These are phyloP conservation scores for Amphipoea lucens DNA, from an alignment of 2,888 invertebrate genomes.

Conservation along the genomic window DNA sequence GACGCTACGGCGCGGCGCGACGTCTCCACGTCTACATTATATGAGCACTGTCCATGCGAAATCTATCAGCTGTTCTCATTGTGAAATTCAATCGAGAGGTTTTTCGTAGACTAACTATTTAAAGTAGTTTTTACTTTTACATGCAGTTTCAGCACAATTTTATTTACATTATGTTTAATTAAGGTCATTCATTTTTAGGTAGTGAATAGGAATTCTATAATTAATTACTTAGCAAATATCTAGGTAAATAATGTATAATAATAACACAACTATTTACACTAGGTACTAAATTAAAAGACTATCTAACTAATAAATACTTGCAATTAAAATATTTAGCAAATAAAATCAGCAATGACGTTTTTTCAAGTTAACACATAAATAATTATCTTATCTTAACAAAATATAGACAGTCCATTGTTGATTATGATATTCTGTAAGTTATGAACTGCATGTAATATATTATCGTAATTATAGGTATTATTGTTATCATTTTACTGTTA, in stretches of 20 bases:
- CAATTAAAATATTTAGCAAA: background rate
- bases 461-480: too few species aligned
- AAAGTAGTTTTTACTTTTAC: constrained; percentile 17
- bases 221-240: background rate
- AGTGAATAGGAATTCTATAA: background rate
- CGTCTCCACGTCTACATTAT: constrained; percentile 42
- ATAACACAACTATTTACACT: background rate
- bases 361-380: background rate
- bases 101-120: constrained; percentile 21
- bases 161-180: background rate
- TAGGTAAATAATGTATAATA: background rate
- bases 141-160: background rate
- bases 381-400: background rate
- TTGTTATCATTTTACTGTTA: too few species aligned
- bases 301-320: background rate
- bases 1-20: constrained; percentile 45
- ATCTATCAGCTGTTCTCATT: constrained; percentile 63
- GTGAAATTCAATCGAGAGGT: constrained; percentile 34
- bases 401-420: background rate
- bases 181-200: background rate
- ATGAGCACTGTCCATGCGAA: constrained; percentile 55
- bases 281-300: background rate
- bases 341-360: background rate
- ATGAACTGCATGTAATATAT: background rate
- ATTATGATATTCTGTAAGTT: background rate